Conservation (phyloP, 2,797 vertebrate species). For the Triplophysa yarkandensis region DNA sequence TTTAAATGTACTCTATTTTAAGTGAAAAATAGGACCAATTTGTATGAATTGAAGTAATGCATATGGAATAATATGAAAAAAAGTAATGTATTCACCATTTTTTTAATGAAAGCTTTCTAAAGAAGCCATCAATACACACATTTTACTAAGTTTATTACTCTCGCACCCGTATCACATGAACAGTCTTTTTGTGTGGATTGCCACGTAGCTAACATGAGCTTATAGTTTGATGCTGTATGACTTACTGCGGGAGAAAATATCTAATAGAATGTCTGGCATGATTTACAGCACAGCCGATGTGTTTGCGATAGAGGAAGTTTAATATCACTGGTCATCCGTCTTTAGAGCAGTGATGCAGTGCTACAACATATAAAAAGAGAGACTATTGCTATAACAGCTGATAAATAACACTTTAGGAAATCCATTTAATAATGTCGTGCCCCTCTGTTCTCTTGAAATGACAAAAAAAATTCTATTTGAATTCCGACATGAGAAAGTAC, state of each 20-base stretch:
- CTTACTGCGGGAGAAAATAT: slow-evolving; percentile 43
- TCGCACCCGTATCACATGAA: slow-evolving; percentile 1
- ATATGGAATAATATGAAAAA: no score
- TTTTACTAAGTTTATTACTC: slow-evolving; percentile 48
- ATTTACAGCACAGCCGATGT: slow-evolving; percentile 36
- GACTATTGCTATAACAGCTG: slow-evolving; percentile 1
- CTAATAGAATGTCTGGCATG: slow-evolving; percentile 42
- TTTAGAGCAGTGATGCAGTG: slow-evolving; percentile 30
- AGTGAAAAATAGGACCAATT: no score
- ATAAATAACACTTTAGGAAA: neutral
- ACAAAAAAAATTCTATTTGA: neutral
- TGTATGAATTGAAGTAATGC: no score
- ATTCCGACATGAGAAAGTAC: neutral
- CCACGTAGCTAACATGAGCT: slow-evolving; percentile 3
- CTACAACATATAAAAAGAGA: slow-evolving; percentile 24
- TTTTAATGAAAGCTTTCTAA: no score
- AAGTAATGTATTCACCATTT: no score
- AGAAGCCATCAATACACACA: slow-evolving; percentile 25
- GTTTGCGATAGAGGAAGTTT: slow-evolving; percentile 48
- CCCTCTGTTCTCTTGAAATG: neutral
- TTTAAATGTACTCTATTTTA: no score
- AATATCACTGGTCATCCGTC: slow-evolving; percentile 55
- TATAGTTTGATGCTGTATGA: slow-evolving; percentile 24
- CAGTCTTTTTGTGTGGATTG: slow-evolving; percentile 31
- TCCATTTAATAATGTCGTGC: neutral